phyloP scores from a whole-genome alignment of 2,113 vertebrate species.

The Ifrita kowaldi region DNA sequence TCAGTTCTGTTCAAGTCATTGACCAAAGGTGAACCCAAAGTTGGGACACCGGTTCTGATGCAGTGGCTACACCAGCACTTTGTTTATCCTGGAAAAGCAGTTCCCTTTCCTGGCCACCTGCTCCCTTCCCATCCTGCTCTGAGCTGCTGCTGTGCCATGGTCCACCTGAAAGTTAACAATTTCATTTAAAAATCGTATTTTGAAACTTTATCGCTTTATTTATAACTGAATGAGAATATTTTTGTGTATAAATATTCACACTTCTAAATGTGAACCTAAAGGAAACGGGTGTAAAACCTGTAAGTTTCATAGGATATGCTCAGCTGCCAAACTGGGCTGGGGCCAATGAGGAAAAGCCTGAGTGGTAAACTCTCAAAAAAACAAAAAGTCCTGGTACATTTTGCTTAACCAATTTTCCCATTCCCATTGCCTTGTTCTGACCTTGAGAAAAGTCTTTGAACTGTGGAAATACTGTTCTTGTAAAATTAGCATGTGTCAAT shows the following conservation, averaged over 20 bases:
- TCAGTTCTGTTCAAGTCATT: not conserved
- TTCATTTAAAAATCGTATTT: fast-evolving
- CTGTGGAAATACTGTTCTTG: not conserved
- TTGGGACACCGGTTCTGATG: not conserved
- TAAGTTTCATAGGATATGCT: not conserved
- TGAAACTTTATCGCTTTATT: not conserved
- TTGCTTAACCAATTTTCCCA: not conserved
- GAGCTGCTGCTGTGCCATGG: not conserved
- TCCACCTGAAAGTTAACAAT: not conserved
- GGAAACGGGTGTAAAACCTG: not conserved
- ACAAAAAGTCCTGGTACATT: not conserved
- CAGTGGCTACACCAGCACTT: not conserved
- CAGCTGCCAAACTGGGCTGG: not conserved
- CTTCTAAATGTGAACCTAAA: not conserved
- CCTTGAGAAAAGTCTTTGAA: not conserved
- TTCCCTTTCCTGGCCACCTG: slow-evolving; percentile 35
- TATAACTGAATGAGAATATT: not conserved
- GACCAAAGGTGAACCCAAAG: not conserved
- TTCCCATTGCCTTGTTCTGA: not conserved
- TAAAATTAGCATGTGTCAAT: slow-evolving; percentile 23
- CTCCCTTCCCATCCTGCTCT: not conserved
- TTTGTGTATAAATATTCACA: not conserved
- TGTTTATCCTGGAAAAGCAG: slow-evolving; percentile 13
- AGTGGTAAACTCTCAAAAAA: not conserved
- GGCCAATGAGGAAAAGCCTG: not conserved